Base-by-base conservation (phyloP, 2,797 vertebrate species). In the Tenualosa thibaudeaui region DNA sequence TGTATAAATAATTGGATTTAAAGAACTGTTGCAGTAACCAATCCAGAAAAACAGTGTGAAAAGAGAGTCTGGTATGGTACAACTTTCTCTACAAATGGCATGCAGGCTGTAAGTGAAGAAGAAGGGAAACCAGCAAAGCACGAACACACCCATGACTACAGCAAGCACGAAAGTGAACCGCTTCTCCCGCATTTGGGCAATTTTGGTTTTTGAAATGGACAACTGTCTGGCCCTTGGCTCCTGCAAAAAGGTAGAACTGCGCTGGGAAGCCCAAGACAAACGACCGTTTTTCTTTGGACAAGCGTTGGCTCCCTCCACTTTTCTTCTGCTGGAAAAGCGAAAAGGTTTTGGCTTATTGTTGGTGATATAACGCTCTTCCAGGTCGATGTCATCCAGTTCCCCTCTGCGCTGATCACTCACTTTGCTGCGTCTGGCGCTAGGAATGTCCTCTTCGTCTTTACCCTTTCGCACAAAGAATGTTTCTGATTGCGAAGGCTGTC, bases 41-140 rank as follows among this genome's bases (percentile, higher is more conserved):
- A 96, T 96, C 96, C 96, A 96, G 87, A 96, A 96, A 87, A 96
- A 96, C 26, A 96, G 91, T 84, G 96, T 94, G 84, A 96, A 96
- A 56, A 96, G 94, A 17, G 94, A 89, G 46, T 88, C 89, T 0
- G 96, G 96, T 84, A 96, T 94, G 82, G 93, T 90, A 90, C 96
- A 96, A 86, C 92, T 93, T 81, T 95, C 92, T 84, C 95, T 91
- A 92, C 96, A 96, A 86, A 96, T 88, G 0, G 96, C 96, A 58
- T 93, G 95, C 83, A 96, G 92, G 86, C 94, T 96, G 93, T 96
- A 96, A 0, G 96, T 96, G 81, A 96, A 96, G 93, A 96, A 96
- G 88, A 96, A 96, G 0, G 96, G 96, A 84, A 96, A 96, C 96
- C 96, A 96, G 85, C 96, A 96, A 8, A 96, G 94, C 82, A 96